phyloP scores from a whole-genome alignment of 2,888 invertebrate genomes.

The Drosophila kokeensis region DNA sequence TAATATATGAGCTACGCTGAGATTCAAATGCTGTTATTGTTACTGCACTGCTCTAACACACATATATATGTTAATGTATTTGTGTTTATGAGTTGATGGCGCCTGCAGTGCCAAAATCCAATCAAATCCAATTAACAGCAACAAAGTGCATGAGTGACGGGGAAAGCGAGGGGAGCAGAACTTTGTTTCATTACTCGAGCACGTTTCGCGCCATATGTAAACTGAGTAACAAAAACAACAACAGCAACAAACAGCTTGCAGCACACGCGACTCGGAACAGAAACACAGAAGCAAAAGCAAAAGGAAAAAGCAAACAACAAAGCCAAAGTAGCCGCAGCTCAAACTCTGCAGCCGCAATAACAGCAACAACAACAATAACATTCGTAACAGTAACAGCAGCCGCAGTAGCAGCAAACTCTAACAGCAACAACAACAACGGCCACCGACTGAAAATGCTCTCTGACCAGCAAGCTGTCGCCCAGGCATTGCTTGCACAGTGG shows the following conservation, averaged over 20 bases:
- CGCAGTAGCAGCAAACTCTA: conserved; percentile 25
- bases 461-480: conserved; percentile 75
- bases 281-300: conserved; percentile 34
- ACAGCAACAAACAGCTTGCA: conserved; percentile 31
- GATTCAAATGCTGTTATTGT: conserved; percentile 31
- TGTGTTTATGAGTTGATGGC: conserved; percentile 61
- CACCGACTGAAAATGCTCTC: conserved; percentile 57
- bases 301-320: conserved; percentile 39
- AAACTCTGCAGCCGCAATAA: conserved; percentile 31
- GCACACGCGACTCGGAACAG: conserved; percentile 60
- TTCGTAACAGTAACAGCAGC: conserved; percentile 28
- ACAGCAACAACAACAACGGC: conserved; percentile 14
- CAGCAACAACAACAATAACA: conserved; percentile 33
- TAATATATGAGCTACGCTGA: conserved; percentile 54
- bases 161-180: conserved; percentile 28
- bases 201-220: conserved; percentile 69
- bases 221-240: conserved; percentile 35
- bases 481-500: conserved; percentile 47
- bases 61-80: conserved; percentile 13
- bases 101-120: conserved; percentile 67
- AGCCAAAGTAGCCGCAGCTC: conserved; percentile 43
- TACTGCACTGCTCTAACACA: conserved; percentile 7
- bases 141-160: conserved; percentile 15
- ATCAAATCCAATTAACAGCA: conserved; percentile 78
- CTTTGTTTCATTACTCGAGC: conserved; percentile 61